A percentile compares a stretch with the other conserved stretches of the same genome.
phyloP scores from a whole-genome alignment of 35 echinoderm and acorn worm species.

The Eucidaris tribuloides region DNA sequence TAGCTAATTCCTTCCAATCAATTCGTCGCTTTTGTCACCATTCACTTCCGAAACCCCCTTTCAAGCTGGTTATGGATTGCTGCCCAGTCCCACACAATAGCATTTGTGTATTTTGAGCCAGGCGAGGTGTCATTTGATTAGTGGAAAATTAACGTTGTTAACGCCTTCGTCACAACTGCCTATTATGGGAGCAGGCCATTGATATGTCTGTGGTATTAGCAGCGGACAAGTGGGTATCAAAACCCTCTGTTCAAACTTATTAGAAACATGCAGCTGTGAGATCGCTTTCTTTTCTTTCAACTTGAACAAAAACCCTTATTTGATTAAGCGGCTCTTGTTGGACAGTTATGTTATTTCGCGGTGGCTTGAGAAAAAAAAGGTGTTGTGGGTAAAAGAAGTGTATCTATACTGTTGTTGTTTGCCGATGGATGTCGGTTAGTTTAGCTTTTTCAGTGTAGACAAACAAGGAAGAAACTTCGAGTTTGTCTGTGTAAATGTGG shows the following conservation, averaged over 20 bases:
- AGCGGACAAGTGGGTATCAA: background rate
- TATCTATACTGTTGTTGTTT: too few relatives aligned
- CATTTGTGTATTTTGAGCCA: constrained; percentile 12
- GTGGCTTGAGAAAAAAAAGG: too few relatives aligned
- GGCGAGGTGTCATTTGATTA: constrained; percentile 20
- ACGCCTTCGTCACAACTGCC: constrained; percentile 7
- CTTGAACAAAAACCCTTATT: too few relatives aligned
- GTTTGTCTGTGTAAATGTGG: too few relatives aligned
- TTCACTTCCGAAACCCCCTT: constrained; percentile 35
- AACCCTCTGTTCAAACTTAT: background rate
- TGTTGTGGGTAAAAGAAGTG: too few relatives aligned
- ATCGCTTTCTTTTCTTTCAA: background rate
- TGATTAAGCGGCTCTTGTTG: too few relatives aligned
- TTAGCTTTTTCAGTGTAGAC: too few relatives aligned
- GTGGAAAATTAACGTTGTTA: constrained; percentile 26
- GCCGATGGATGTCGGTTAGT: too few relatives aligned
- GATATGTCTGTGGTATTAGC: background rate
- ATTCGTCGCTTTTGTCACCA: constrained; percentile 3
- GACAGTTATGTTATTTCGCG: too few relatives aligned
- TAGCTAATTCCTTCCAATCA: background rate
- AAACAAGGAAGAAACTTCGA: too few relatives aligned
- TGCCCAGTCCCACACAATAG: background rate
- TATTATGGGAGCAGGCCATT: constrained; percentile 1
- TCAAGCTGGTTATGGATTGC: background rate
- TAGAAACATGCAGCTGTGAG: constrained; percentile 15